Evolutionary conservation across 2,797 vertebrate species (phyloP).

Genomic region (Pampus argenteus): DNA sequence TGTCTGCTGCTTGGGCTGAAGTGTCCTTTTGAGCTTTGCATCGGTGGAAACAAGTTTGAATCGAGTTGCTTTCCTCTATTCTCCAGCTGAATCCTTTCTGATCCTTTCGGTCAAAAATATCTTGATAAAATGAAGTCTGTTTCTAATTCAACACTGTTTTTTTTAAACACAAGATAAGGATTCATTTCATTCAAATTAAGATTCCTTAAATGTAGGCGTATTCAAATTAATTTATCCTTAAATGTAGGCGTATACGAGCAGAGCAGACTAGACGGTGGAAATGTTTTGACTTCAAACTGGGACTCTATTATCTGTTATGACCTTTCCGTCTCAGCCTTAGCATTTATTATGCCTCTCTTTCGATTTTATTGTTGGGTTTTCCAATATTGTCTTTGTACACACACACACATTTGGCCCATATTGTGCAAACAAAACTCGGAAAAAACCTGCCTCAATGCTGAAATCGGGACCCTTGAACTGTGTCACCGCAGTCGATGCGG

Average conservation of each 20-base stretch:
- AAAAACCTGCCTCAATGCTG: conserved; percentile 20
- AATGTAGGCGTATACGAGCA: conserved; percentile 1
- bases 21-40: too few species aligned
- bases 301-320: conserved; percentile 31
- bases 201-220: too few species aligned
- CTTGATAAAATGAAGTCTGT: conserved; percentile 27
- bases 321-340: conserved; percentile 3
- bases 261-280: neutral
- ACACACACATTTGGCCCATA: neutral
- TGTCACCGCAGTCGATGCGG: conserved; percentile 6
- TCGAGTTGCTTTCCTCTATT: too few species aligned
- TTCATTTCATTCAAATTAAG: conserved; percentile 36
- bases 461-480: neutral
- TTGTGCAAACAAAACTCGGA: conserved; percentile 43
- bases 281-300: conserved; percentile 15
- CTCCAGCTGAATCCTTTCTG: conserved; percentile 10
- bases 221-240: conserved; percentile 1
- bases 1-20: conserved; percentile 37
- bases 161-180: conserved; percentile 47
- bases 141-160: conserved; percentile 37
- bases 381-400: neutral
- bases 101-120: conserved; percentile 24
- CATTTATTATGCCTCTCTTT: conserved; percentile 27
- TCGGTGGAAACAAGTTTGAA: too few species aligned
- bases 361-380: conserved; percentile 23